phyloP scores from a whole-genome alignment of 1,140 invertebrate genomes.

The Polyergus mexicanus region DNA sequence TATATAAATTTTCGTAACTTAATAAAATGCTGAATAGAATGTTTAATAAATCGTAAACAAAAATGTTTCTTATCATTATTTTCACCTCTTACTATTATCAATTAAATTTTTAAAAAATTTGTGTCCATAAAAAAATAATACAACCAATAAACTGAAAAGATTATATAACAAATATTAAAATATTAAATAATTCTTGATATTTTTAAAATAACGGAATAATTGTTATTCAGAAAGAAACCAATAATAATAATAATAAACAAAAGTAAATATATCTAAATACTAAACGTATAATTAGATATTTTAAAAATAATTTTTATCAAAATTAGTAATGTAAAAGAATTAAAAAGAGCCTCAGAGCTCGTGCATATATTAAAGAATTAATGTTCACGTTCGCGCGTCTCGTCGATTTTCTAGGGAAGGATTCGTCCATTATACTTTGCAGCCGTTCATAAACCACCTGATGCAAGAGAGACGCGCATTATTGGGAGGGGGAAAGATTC shows the following conservation, averaged over 20 bases:
- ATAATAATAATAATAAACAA: not conserved
- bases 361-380: not conserved
- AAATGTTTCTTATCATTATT: not conserved
- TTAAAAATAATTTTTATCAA: not conserved
- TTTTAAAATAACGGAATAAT: not conserved
- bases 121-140: not conserved
- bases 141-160: not conserved
- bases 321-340: not conserved
- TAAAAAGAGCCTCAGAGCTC: not conserved
- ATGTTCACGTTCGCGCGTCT: not conserved
- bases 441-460: constrained; percentile 1
- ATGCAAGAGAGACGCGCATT: constrained; percentile 18
- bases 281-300: not conserved
- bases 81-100: too few relatives aligned
- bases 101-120: not conserved
- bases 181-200: not conserved
- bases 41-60: not conserved
- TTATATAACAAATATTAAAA: not conserved
- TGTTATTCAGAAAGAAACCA: not conserved
- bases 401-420: not conserved
- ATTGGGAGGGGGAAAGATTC: not conserved
- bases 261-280: not conserved
- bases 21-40: too few relatives aligned
- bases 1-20: not conserved
- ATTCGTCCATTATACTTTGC: constrained; percentile 2